These are phyloP conservation scores for Brachionus calyciflorus DNA, from an alignment of 1,140 invertebrate genomes.

Conservation along the genomic window DNA sequence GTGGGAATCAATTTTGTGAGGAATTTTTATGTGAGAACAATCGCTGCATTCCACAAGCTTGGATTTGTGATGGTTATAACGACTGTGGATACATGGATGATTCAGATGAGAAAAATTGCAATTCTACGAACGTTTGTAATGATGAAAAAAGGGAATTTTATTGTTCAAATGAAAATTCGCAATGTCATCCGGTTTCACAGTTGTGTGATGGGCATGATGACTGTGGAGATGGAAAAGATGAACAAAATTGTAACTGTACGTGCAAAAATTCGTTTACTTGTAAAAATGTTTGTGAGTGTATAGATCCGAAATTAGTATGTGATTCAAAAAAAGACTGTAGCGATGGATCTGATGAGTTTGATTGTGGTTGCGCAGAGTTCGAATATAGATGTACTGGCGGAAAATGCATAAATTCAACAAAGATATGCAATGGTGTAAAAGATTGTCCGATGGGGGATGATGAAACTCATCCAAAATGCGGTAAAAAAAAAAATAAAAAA, in stretches of 20 bases:
- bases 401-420: constrained; percentile 53
- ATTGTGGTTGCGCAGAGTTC: constrained; percentile 50
- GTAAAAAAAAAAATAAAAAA: not conserved
- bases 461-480: constrained; percentile 50
- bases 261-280: constrained; percentile 34
- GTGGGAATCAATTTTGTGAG: constrained; percentile 11
- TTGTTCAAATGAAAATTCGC: not conserved
- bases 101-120: constrained; percentile 46
- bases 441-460: constrained; percentile 60
- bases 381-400: constrained; percentile 41
- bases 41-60: constrained; percentile 22
- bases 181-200: constrained; percentile 36
- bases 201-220: constrained; percentile 48
- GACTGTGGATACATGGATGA: constrained; percentile 27
- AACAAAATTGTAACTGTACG: constrained; percentile 35
- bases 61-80: constrained; percentile 15
- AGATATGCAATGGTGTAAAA: constrained; percentile 50
- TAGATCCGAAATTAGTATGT: constrained; percentile 51
- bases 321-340: constrained; percentile 53
- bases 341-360: constrained; percentile 53
- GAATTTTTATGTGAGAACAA: constrained; percentile 35
- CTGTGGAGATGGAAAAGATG: constrained; percentile 48
- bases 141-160: constrained; percentile 10
- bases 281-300: constrained; percentile 49
- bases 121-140: constrained; percentile 3